Evolutionary conservation across 2,113 vertebrate species (phyloP), one percentile per base, ranked within the genome.

Genomic region (Marmota monax): DNA sequence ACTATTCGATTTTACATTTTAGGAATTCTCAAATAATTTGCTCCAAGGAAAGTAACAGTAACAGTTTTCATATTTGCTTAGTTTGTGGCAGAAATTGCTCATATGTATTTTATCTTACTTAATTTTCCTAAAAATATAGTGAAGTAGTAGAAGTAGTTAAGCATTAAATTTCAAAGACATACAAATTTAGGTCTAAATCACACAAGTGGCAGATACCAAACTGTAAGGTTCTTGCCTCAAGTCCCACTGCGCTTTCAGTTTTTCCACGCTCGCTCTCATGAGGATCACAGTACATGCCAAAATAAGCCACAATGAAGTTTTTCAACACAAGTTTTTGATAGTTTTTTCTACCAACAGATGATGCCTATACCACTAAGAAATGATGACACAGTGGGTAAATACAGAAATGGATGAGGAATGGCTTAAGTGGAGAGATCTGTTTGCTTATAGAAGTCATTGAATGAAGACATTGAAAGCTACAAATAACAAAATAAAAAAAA

Each of bases 1-100:
- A 79, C 7, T 27, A 42, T 37, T 20, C 56, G 27, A 34, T 29
- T 39, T 39, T 22, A 63, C 22, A 84, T 94, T 97, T 96, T 56
- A 97, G 74, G 61, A 96, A 91, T 88, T 96, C 58, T 85, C 16
- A 80, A 80, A 84, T 45, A 70, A 90, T 72, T 85, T 69, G 12
- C 45, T 77, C 48, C 53, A 89, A 37, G 32, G 22, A 89, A 93
- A 92, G 11, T 70, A 95, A 95, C 0, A 61, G 4, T 83, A 74
- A 95, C 5, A 34, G 37, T 92, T 95, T 95, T 83, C 65, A 87
- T 22, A 58, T 96, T 92, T 95, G 69, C 76, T 2, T 79, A 86
- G 17, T 84, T 42, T 84, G 13, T 92, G 42, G 32, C 42, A 94
- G 69, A 91, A 96, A 93, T 53, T 89, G 23, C 70, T 83, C 61